Evolutionary conservation across 2,113 vertebrate genomes (phyloP).

Genomic region (Colinus virginianus): DNA sequence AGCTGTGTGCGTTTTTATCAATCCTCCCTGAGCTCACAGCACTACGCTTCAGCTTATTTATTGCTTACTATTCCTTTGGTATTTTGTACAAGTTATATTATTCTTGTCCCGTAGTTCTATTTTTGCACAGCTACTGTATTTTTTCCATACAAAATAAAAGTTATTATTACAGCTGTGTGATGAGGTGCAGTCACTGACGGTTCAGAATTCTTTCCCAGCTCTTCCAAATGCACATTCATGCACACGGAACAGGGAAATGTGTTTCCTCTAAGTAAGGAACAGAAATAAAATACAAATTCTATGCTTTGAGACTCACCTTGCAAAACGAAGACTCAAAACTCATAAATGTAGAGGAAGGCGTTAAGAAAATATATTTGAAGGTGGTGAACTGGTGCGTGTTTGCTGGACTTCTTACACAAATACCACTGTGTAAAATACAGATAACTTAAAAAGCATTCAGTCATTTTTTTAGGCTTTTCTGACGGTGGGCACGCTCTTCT

Average conservation of each 20-base stretch:
- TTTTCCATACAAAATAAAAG: conserved; percentile 82
- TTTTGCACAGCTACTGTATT: conserved; percentile 96
- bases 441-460: not conserved
- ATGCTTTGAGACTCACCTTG: not conserved
- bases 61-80: conserved; percentile 86
- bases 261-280: not conserved
- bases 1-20: conserved; percentile 39
- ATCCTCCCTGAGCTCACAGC: conserved; percentile 44
- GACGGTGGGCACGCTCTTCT: not conserved
- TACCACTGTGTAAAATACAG: not conserved
- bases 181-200: not conserved
- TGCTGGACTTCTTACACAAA: not conserved
- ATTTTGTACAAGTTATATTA: conserved; percentile 91
- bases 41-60: conserved; percentile 88
- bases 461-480: not conserved
- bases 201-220: not conserved
- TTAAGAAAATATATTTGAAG: not conserved
- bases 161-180: conserved; percentile 67
- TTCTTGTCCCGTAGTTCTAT: conserved; percentile 87
- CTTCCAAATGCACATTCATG: rapidly evolving
- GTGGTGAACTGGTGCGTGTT: not conserved
- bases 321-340: not conserved
- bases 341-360: not conserved
- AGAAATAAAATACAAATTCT: not conserved
- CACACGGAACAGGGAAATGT: not conserved